These are phyloP conservation scores for Chondrilla cf. caribensis DNA, from an alignment of 37 sponge, comb jelly and placozoan genomes.

Conservation along the genomic window DNA sequence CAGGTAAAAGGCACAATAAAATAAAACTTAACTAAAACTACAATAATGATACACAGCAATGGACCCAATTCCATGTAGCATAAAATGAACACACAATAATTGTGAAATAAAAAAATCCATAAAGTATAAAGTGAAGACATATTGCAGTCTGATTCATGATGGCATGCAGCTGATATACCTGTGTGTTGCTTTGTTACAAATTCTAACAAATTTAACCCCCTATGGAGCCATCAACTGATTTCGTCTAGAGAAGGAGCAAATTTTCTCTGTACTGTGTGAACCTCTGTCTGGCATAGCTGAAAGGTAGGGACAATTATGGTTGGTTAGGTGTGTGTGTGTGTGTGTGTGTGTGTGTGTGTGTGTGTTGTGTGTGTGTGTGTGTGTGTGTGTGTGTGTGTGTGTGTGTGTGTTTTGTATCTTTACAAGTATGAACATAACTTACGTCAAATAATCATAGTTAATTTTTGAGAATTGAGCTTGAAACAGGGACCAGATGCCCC, in stretches of 20 bases:
- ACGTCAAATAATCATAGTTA: constrained; percentile 85
- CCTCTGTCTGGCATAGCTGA: not conserved
- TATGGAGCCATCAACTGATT: too few species aligned
- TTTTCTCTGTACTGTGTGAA: not conserved
- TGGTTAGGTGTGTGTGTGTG: constrained; percentile 12
- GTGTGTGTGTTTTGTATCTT: constrained; percentile 16
- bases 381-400: constrained; percentile 18
- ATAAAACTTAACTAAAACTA: too few species aligned
- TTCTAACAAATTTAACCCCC: too few species aligned
- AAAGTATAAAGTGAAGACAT: too few species aligned
- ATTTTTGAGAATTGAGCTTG: constrained; percentile 79
- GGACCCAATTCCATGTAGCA: too few species aligned
- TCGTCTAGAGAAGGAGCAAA: constrained; percentile 26
- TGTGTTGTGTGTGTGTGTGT: constrained; percentile 19
- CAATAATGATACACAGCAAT: too few species aligned
- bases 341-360: constrained; percentile 4
- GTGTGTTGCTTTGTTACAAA: too few species aligned
- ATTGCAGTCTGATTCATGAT: too few species aligned
- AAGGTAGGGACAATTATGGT: not conserved
- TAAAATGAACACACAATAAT: too few species aligned
- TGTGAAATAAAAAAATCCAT: too few species aligned
- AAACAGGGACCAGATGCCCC: constrained; percentile 86
- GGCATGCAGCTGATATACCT: too few species aligned
- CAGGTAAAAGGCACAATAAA: too few species aligned
- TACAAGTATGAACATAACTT: constrained; percentile 36